Evolutionary conservation across 2,113 vertebrate genomes (phyloP).

Genomic region (Menidia beryllina): DNA sequence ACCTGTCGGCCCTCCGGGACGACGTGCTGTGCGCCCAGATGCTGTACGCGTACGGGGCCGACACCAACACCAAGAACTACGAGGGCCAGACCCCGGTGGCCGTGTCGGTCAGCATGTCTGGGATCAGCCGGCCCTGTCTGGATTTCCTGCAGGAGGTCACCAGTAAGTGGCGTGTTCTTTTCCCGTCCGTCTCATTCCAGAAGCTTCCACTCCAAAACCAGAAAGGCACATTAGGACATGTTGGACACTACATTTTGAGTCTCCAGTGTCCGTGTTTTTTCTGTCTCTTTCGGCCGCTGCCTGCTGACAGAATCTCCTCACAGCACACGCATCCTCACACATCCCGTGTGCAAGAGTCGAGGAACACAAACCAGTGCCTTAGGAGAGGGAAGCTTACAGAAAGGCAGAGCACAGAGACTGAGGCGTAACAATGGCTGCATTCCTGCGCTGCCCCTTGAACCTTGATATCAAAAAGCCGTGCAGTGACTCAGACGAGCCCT

Average conservation of each 20-base stretch:
- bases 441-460: slow-evolving; percentile 63
- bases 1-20: slow-evolving; percentile 96
- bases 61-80: slow-evolving; percentile 96
- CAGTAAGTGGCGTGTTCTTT: slow-evolving; percentile 89
- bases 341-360: too few relatives aligned
- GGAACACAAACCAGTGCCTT: too few relatives aligned
- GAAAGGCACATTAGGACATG: too few relatives aligned
- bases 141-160: slow-evolving; percentile 98
- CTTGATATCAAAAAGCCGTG: slow-evolving; percentile 78
- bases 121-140: slow-evolving; percentile 93
- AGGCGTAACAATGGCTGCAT: slow-evolving; percentile 68
- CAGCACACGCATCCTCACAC: too few relatives aligned
- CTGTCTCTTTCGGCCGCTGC: too few relatives aligned
- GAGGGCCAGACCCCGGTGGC: slow-evolving; percentile 96
- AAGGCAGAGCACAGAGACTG: slow-evolving; percentile 47
- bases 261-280: too few relatives aligned
- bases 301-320: too few relatives aligned
- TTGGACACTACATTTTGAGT: too few relatives aligned
- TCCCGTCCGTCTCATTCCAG: too few relatives aligned
- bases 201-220: too few relatives aligned
- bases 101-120: slow-evolving; percentile 95
- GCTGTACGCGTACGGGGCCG: slow-evolving; percentile 96
- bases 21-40: slow-evolving; percentile 95
- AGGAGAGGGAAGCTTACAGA: slow-evolving; percentile 7
- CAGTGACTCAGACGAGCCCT: slow-evolving; percentile 49